Conservation (phyloP, 2,113 vertebrate species). For the Baryphthengus martii region DNA sequence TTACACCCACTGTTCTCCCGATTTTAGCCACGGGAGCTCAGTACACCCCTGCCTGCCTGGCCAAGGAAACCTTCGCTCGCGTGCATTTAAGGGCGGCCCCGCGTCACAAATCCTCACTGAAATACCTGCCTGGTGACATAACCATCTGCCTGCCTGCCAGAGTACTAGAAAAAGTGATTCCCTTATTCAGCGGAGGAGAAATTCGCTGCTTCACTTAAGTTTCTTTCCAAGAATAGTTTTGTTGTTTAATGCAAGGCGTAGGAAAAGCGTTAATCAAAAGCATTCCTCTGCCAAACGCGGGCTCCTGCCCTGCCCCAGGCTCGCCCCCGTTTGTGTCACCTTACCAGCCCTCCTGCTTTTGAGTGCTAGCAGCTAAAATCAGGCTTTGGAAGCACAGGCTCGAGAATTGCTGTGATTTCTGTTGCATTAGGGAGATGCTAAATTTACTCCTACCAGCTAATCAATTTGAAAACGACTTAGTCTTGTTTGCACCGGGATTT, state of each 20-base stretch:
- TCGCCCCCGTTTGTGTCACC: background rate
- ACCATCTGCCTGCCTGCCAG: too few species aligned
- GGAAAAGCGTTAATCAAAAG: background rate
- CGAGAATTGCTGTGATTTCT: background rate
- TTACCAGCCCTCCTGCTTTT: fast-evolving
- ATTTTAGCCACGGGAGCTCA: background rate
- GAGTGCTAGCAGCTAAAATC: background rate
- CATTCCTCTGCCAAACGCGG: fast-evolving
- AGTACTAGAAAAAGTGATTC: fast-evolving
- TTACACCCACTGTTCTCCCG: background rate
- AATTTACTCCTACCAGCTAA: background rate
- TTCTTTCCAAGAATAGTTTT: background rate
- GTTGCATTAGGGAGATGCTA: background rate
- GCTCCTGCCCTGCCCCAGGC: background rate
- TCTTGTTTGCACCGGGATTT: background rate
- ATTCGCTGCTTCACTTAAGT: background rate
- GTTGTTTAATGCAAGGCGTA: background rate
- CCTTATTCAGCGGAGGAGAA: background rate
- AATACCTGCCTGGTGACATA: background rate
- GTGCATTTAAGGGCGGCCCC: background rate
- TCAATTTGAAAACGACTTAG: background rate
- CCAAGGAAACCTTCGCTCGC: background rate
- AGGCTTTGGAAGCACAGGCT: background rate
- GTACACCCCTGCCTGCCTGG: background rate
- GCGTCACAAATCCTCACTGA: background rate